Evolutionary conservation across 92 coral and sea anemone species (phyloP).

Genomic region (Parazoanthus atlanticus): DNA sequence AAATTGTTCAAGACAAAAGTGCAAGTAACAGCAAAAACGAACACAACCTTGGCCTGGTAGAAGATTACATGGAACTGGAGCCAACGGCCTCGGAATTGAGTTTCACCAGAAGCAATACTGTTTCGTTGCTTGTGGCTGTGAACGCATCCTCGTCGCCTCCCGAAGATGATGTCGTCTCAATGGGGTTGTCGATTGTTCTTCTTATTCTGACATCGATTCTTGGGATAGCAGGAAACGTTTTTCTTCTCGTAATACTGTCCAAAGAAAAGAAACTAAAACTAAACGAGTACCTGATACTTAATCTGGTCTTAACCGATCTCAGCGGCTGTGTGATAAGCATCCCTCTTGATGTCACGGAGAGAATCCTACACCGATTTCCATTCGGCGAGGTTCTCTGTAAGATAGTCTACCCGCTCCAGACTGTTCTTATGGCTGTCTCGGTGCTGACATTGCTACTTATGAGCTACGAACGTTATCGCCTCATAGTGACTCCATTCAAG

Average conservation of each 20-base stretch:
- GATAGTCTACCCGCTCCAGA: constrained; percentile 72
- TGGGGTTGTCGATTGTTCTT: constrained; percentile 2
- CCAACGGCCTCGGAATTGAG: background rate
- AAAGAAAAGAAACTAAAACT: constrained; percentile 21
- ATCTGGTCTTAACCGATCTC: constrained; percentile 44
- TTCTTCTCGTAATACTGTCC: constrained; percentile 15
- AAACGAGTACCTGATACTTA: constrained; percentile 43
- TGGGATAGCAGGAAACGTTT: constrained; percentile 13
- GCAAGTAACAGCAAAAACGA: too few species aligned
- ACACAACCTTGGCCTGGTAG: background rate
- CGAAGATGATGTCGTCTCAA: background rate
- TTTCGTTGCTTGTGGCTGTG: background rate
- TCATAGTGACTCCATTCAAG: constrained; percentile 73
- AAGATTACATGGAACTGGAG: background rate
- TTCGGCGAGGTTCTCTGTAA: constrained; percentile 70
- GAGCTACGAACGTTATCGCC: constrained; percentile 74
- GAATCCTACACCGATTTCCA: constrained; percentile 59
- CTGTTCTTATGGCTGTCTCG: constrained; percentile 63
- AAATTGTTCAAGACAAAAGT: background rate
- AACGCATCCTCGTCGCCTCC: background rate
- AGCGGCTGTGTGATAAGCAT: constrained; percentile 53
- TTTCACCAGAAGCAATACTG: constrained; percentile 4
- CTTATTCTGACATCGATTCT: constrained; percentile 8
- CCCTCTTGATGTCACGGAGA: constrained; percentile 72
- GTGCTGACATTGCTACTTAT: constrained; percentile 69